phyloP scores from a whole-genome alignment of 2,888 invertebrate genomes.

The Lasioglossum marginatum region DNA sequence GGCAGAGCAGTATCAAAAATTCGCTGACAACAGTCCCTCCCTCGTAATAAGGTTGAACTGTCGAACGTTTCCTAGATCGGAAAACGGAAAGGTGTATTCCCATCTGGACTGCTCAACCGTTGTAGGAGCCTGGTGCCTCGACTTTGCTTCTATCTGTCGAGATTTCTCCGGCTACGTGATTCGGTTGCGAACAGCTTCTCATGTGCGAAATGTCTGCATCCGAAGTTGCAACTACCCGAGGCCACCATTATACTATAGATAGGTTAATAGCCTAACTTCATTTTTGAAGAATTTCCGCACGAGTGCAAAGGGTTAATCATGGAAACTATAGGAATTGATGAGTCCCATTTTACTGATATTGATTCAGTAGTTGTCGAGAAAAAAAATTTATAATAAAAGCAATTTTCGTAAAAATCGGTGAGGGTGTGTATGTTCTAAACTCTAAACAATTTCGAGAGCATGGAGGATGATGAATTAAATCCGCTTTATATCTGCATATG shows the following conservation, averaged over 20 bases:
- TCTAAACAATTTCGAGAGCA: background rate
- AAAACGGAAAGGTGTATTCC: constrained; percentile 60
- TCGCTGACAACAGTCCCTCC: constrained; percentile 55
- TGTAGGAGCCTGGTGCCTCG: constrained; percentile 41
- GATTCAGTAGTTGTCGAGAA: background rate
- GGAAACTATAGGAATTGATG: no score
- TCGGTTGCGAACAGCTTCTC: constrained; percentile 64
- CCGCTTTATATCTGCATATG: background rate
- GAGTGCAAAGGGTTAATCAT: no score
- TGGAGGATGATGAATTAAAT: background rate
- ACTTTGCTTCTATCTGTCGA: constrained; percentile 71
- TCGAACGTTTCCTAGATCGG: constrained; percentile 41
- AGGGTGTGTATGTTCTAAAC: no score
- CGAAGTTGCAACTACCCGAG: background rate
- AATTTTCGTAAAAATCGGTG: background rate
- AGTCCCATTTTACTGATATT: no score
- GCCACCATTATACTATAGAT: background rate
- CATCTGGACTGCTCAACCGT: constrained; percentile 58
- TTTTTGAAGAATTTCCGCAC: no score
- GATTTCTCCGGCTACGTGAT: constrained; percentile 78
- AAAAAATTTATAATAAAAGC: background rate
- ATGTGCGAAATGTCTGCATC: constrained; percentile 7
- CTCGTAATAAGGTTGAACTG: constrained; percentile 63
- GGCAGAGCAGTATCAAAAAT: constrained; percentile 53
- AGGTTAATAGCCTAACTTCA: background rate